A percentile compares a stretch with the other conserved stretches of the same genome.
Conservation (phyloP, 2,113 vertebrate genomes). For the Pachypanchax playfairii region DNA sequence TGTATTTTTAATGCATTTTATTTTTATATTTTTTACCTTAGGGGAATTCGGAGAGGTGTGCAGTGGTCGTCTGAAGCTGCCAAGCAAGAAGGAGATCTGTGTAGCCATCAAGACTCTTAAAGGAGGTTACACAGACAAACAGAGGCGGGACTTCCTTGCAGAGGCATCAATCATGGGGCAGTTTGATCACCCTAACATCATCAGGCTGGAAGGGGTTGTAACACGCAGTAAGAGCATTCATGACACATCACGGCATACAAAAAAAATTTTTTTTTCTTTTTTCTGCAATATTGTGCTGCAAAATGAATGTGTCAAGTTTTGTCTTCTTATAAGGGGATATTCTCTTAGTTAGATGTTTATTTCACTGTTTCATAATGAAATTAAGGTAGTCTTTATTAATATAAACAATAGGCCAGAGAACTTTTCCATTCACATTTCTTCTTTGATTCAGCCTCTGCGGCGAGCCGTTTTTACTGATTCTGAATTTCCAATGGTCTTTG, state of each 20-base stretch:
- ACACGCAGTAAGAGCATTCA: slow-evolving; percentile 90
- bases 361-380: neutral
- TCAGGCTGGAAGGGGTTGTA: slow-evolving; percentile 94
- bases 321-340: too few relatives aligned
- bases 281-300: too few relatives aligned
- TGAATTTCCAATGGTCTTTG: slow-evolving; percentile 59
- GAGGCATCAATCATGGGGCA: slow-evolving; percentile 99
- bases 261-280: too few relatives aligned
- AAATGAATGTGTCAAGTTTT: neutral
- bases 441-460: slow-evolving; percentile 3
- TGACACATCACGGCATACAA: neutral
- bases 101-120: slow-evolving; percentile 98
- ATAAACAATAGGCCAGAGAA: neutral
- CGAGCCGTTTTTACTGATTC: slow-evolving; percentile 45
- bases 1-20: neutral
- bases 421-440: slow-evolving; percentile 38
- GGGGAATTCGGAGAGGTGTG: slow-evolving; percentile 98
- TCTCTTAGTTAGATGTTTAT: too few relatives aligned
- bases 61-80: slow-evolving; percentile 92
- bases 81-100: slow-evolving; percentile 96
- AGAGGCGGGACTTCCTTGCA: slow-evolving; percentile 93
- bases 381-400: neutral
- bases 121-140: slow-evolving; percentile 95
- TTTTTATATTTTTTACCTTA: slow-evolving; percentile 44
- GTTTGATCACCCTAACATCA: slow-evolving; percentile 98